These are phyloP conservation scores for Linurgus olivaceus DNA, from an alignment of 2,797 vertebrate species.

Conservation along the genomic window DNA sequence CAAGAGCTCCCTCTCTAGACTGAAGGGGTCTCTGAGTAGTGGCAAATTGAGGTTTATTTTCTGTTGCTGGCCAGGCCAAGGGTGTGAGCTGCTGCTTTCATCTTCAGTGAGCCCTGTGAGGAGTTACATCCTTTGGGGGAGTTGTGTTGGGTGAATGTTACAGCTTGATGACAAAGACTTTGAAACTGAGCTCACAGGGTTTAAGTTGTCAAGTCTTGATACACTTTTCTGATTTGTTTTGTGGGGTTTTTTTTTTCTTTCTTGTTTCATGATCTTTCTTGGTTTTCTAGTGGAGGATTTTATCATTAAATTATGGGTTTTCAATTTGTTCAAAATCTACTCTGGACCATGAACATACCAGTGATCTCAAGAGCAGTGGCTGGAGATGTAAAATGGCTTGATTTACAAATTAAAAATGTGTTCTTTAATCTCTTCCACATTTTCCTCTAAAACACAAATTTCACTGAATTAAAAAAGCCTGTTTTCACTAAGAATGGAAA, in stretches of 20 bases:
- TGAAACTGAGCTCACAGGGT: background rate
- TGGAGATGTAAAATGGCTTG: background rate
- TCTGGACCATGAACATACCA: background rate
- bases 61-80: background rate
- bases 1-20: background rate
- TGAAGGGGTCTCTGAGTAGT: background rate
- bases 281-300: background rate
- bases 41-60: background rate
- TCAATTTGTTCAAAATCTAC: background rate
- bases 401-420: background rate
- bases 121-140: background rate
- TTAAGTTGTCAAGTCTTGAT: background rate
- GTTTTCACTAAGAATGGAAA: background rate
- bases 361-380: background rate
- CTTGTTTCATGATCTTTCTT: background rate
- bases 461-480: accelerated
- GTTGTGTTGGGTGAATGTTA: background rate
- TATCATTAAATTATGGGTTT: background rate
- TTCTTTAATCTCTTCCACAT: background rate
- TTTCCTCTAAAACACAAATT: background rate
- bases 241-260: background rate
- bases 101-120: background rate
- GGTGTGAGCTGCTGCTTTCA: background rate
- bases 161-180: background rate
- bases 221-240: background rate